Evolutionary conservation across 2,797 vertebrate species (phyloP).

Genomic region (Rhinella marina): DNA sequence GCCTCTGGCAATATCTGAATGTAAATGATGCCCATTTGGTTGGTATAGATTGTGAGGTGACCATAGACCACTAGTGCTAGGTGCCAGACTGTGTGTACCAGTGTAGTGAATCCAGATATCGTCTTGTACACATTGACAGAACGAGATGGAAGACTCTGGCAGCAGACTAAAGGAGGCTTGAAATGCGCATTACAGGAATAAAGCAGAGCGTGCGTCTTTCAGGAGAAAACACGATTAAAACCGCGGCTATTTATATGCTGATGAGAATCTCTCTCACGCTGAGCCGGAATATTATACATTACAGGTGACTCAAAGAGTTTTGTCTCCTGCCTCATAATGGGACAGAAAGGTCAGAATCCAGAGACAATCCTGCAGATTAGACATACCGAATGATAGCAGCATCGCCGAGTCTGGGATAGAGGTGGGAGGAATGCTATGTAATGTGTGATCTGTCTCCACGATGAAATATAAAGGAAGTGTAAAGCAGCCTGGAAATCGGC

Average conservation of each 20-base stretch:
- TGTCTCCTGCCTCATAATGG: slow-evolving; percentile 46
- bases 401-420: not conserved
- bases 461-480: not conserved
- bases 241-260: slow-evolving; percentile 53
- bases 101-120: no score
- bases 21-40: no score
- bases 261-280: slow-evolving; percentile 49
- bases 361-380: slow-evolving; percentile 29
- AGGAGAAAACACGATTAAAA: slow-evolving; percentile 45
- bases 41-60: no score
- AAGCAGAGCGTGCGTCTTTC: slow-evolving; percentile 23
- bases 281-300: slow-evolving; percentile 53
- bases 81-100: no score
- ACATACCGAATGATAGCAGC: not conserved
- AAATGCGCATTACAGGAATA: slow-evolving; percentile 43
- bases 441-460: not conserved
- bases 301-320: slow-evolving; percentile 52
- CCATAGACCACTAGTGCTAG: no score
- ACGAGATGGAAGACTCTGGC: not conserved
- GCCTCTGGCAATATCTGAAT: no score
- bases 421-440: not conserved
- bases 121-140: not conserved
- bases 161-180: slow-evolving; percentile 19
- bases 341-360: slow-evolving; percentile 32
- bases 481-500: not conserved